phyloP scores from a whole-genome alignment of 35 echinoderm and acorn worm species.

The Apostichopus parvimensis region DNA sequence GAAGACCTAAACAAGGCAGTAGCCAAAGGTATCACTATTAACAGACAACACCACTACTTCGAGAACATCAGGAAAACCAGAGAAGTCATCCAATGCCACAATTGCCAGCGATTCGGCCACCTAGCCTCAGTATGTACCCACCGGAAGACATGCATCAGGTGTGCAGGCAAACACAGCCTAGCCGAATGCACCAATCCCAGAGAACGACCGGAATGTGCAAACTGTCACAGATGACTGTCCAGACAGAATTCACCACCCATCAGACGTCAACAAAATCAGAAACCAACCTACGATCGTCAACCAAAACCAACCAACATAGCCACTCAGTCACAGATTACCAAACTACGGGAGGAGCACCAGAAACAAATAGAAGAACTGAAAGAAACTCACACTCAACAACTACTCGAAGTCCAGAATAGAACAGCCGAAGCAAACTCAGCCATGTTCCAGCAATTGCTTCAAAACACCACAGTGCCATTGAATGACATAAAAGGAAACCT shows the following conservation, averaged over 20 bases:
- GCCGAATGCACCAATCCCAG: background rate
- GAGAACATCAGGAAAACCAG: background rate
- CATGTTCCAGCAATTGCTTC: background rate
- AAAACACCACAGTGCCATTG: background rate
- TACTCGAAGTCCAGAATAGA: background rate
- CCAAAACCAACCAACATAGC: too few relatives aligned
- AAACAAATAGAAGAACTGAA: too few relatives aligned
- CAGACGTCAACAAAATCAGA: too few relatives aligned
- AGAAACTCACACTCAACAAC: background rate
- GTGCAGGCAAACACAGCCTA: conserved; percentile 14
- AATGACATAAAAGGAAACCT: background rate
- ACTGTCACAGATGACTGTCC: background rate
- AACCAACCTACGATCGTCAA: too few relatives aligned
- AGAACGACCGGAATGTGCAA: conserved; percentile 17
- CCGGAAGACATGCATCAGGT: conserved; percentile 6
- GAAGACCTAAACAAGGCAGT: background rate
- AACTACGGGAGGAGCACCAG: too few relatives aligned
- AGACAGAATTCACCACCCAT: too few relatives aligned
- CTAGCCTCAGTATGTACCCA: background rate
- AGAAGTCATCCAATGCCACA: conserved; percentile 7
- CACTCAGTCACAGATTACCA: too few relatives aligned
- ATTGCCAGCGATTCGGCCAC: conserved; percentile 33
- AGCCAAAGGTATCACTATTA: background rate
- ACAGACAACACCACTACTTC: background rate
- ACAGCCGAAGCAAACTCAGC: background rate